Evolutionary conservation across 2,113 vertebrate genomes (phyloP).

Genomic region (Gadus macrocephalus): DNA sequence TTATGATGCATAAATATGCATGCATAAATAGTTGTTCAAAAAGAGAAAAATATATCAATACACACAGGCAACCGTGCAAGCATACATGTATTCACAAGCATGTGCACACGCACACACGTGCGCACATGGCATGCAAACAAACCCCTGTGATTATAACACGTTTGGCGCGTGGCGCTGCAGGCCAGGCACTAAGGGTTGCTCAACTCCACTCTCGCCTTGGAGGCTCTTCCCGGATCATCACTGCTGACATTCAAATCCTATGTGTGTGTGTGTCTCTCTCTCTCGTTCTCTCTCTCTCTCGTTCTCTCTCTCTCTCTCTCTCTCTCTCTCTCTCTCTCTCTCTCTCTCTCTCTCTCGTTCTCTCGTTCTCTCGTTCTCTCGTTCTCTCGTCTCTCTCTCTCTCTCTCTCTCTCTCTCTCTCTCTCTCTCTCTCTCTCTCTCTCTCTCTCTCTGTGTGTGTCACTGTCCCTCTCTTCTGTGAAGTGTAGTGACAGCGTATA

Average conservation of each 20-base stretch:
- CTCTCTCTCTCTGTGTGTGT: too few relatives aligned
- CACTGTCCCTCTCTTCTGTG: constrained; percentile 5
- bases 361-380: too few relatives aligned
- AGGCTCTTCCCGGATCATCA: constrained; percentile 59
- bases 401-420: too few relatives aligned
- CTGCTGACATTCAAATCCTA: constrained; percentile 70
- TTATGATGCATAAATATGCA: too few relatives aligned
- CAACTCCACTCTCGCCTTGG: constrained; percentile 48
- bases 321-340: too few relatives aligned
- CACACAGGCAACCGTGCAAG: background rate
- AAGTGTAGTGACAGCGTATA: constrained; percentile 38
- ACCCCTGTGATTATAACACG: constrained; percentile 42
- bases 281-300: background rate
- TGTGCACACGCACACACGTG: constrained; percentile 13
- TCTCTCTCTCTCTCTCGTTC: too few relatives aligned
- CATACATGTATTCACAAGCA: background rate
- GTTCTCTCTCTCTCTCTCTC: too few relatives aligned
- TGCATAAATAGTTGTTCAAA: too few relatives aligned
- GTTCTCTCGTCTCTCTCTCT: too few relatives aligned
- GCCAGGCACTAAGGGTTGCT: constrained; percentile 33
- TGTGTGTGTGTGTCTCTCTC: constrained; percentile 22
- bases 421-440: too few relatives aligned
- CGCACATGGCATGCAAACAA: constrained; percentile 20
- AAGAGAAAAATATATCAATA: too few relatives aligned
- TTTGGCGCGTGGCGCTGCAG: constrained; percentile 28